A percentile compares a stretch with the other conserved stretches of the same genome.
These are phyloP conservation scores for Bursaphelenchus mucronatus DNA, from an alignment of 1,140 invertebrate genomes.

Conservation along the genomic window DNA sequence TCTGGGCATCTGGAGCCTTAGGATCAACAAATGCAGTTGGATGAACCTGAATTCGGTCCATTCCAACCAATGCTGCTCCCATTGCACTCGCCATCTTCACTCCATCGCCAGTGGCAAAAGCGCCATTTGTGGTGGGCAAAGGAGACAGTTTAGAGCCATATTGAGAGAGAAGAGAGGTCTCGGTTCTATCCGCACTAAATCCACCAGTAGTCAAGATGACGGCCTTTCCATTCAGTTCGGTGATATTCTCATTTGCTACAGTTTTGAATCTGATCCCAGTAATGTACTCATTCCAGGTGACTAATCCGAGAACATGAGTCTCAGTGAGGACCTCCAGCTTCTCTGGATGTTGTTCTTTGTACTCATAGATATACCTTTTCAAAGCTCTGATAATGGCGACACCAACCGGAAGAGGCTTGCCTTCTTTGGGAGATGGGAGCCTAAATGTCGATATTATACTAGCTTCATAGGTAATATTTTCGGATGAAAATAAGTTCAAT, in stretches of 20 bases:
- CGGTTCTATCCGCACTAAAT: slow-evolving; percentile 34
- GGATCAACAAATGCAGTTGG: slow-evolving; percentile 61
- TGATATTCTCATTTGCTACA: background rate
- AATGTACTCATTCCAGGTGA: slow-evolving; percentile 56
- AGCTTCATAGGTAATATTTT: too few species aligned
- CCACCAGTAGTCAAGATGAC: slow-evolving; percentile 60
- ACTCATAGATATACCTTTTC: slow-evolving; percentile 43
- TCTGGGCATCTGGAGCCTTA: slow-evolving; percentile 48
- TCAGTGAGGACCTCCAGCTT: slow-evolving; percentile 37
- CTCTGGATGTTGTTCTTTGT: slow-evolving; percentile 41
- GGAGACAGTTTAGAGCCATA: slow-evolving; percentile 49
- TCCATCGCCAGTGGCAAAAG: slow-evolving; percentile 61
- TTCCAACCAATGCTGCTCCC: slow-evolving; percentile 52
- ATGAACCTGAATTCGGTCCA: slow-evolving; percentile 55
- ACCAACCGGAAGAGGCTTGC: slow-evolving; percentile 61
- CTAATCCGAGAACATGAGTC: slow-evolving; percentile 48
- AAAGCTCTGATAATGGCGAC: slow-evolving; percentile 58
- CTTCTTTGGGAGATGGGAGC: slow-evolving; percentile 60
- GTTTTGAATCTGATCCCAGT: slow-evolving; percentile 11
- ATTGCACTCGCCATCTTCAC: slow-evolving; percentile 60
- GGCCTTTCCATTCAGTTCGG: slow-evolving; percentile 47
- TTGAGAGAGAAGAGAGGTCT: slow-evolving; percentile 52
- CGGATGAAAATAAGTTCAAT: too few species aligned
- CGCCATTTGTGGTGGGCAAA: slow-evolving; percentile 61
- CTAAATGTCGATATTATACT: too few species aligned